These are phyloP conservation scores for Paradisaea rubra DNA, from an alignment of 2,113 vertebrate genomes.

Conservation along the genomic window DNA sequence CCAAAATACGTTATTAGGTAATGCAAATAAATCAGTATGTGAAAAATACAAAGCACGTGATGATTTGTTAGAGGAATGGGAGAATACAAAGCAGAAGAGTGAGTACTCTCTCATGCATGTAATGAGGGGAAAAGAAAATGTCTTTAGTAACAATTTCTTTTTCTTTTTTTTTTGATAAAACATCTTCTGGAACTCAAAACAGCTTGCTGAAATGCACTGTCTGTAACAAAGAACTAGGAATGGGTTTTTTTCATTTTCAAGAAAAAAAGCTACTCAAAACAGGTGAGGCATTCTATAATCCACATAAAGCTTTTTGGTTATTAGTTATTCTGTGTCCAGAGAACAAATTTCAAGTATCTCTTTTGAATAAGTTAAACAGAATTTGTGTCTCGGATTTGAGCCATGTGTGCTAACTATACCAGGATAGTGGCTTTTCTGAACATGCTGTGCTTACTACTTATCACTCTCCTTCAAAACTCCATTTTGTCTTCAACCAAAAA, in stretches of 20 bases:
- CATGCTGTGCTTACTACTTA: not conserved
- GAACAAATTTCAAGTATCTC: not conserved
- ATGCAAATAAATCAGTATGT: not conserved
- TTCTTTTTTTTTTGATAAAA: not conserved
- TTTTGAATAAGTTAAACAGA: not conserved
- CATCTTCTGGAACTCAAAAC: not conserved
- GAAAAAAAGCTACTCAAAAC: not conserved
- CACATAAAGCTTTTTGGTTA: not conserved
- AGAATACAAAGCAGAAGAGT: not conserved
- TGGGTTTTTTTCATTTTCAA: not conserved
- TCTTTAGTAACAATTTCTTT: not conserved
- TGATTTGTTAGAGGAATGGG: not conserved
- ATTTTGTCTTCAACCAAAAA: not conserved
- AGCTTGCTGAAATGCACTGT: not conserved
- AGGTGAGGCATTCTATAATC: not conserved
- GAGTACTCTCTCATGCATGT: not conserved
- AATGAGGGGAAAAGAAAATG: not conserved
- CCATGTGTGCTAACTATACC: not conserved
- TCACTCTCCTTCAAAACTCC: not conserved
- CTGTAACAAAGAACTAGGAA: not conserved
- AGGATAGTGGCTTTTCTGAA: not conserved
- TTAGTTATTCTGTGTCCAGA: not conserved
- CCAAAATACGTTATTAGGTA: not conserved
- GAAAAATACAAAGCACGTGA: not conserved
- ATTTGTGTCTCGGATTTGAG: not conserved